Percentiles rank a stretch among this genome's conserved stretches.
Evolutionary conservation across 2,113 vertebrate species (phyloP).

Genomic region (Cyanistes caeruleus): DNA sequence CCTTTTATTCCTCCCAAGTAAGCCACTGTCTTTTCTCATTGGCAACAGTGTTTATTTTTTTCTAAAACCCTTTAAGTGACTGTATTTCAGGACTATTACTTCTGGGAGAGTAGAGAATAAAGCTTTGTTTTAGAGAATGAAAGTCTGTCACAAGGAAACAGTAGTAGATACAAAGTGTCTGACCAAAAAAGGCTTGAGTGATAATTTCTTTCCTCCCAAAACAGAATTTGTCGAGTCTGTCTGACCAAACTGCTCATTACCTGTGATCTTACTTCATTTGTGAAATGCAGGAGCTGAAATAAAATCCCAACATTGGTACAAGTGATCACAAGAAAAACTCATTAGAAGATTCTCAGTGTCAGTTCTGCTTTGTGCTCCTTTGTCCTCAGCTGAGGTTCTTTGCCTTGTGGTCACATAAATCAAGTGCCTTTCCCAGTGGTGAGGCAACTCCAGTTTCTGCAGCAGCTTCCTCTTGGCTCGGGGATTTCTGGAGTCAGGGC

Average conservation of each 20-base stretch:
- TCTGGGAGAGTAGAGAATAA: background rate
- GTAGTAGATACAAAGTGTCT: background rate
- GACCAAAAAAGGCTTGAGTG: background rate
- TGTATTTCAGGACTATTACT: background rate
- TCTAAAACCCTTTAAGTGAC: background rate
- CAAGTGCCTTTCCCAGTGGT: background rate
- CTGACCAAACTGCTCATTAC: background rate
- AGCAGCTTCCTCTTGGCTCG: background rate
- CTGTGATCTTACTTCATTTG: background rate
- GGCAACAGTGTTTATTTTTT: background rate
- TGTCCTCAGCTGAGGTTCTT: background rate
- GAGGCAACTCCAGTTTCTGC: background rate
- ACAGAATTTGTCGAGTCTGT: background rate
- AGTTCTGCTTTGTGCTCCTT: background rate
- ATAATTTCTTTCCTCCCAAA: background rate
- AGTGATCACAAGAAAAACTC: background rate
- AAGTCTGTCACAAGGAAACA: background rate
- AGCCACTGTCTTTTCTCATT: background rate
- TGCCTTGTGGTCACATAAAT: background rate
- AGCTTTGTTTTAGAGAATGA: background rate
- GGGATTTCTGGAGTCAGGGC: background rate
- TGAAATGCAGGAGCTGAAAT: background rate
- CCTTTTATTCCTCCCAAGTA: background rate
- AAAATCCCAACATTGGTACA: accelerated
- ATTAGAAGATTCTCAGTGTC: background rate